Base-by-base conservation (phyloP, 2,888 invertebrate species). In the Metalampra italica region DNA sequence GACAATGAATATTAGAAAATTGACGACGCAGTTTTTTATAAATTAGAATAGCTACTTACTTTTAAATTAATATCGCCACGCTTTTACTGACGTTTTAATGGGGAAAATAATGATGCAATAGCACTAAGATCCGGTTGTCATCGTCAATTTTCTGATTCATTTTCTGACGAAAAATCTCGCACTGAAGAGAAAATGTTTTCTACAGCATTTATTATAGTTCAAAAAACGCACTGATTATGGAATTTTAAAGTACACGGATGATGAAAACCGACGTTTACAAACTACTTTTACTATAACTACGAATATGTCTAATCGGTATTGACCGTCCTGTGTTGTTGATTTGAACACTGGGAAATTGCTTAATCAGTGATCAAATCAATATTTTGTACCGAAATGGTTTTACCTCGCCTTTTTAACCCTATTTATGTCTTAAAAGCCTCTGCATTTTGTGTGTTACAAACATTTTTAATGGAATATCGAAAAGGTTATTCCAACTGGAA, bases 111-210 rank as follows among this genome's bases (percentile, higher is more conserved):
- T 15, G 13, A 41, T 32, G 11, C 11, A 3, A 9, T 2, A 3
- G 8, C 22, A 22, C 5, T 32, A 9, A 32, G 11, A 32, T 32
- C 2, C 32, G 8, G 7, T 11, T 32, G 32, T 5, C 11, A 32
- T 32, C 7, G 32, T 32, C 32, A 32, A 8, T 32, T 32, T 32
- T 32, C 32, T 32, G 7, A 32, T 9, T 32, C 32, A 5, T 32
- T 32, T 32, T 11, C 11, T 32, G 1, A 32, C 32, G 7, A 32
- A 32, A 32, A 11, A 9, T 29, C 9, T 45, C 43, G 40, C 44
- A 36, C 34, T 44, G 59, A 57, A 61, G 45, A 49, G 44, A 55
- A 56, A 50, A 54, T 49, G 53, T 61, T 55, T 60, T 59, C 59
- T 59, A 56, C 50, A 14, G 41, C 41, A 41, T 41, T 41, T 49